Evolutionary conservation across 2,888 invertebrate species (phyloP), one percentile per base, ranked within the genome.

Genomic region (Julus scanicus): DNA sequence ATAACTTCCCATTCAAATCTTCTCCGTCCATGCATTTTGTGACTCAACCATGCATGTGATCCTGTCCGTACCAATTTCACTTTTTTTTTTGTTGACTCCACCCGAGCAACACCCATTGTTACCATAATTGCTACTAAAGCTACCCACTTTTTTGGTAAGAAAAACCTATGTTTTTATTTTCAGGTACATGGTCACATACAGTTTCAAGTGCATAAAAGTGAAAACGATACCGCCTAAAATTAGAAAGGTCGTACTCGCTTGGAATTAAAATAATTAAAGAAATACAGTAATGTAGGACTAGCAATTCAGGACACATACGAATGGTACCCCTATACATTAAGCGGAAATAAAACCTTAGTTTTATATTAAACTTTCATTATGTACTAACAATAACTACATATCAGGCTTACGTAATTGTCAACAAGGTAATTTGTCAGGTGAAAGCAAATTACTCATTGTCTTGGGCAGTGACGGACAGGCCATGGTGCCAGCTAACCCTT

Each of bases 21-120:
- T 15, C 53, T 11, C 17, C 53, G 53, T 53, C 53, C 53, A 13
- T 53, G 53, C 13, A 53, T 53, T 44, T 11, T 53, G 53, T 53
- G 53, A 53, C 53, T 53, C 11, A 53, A 53, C 53, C 53, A 53
- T 13, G 53, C 53, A 17, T 53, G 17, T 53, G 53, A 53, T 53
- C 53, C 53, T 53, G 53, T 53, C 39, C 39, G 29, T 83, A 39
- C 83, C 39, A 83, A 39, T 83, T 37, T 83, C 83, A 37, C 83
- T 29, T 37, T 83, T 83, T 83, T 83, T 39, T 83, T 83, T 83
- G 29, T 83, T 83, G 29, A 83, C 53, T 53, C 53, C 53, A 53
- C 53, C 53, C 53, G 53, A 53, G 53, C 53, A 53, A 9, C 53
- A 53, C 53, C 53, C 53, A 53, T 53, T 53, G 53, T 53, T 53